Evolutionary conservation across 1,140 invertebrate species (phyloP).

Genomic region (Leptinotarsa undecemlineata): DNA sequence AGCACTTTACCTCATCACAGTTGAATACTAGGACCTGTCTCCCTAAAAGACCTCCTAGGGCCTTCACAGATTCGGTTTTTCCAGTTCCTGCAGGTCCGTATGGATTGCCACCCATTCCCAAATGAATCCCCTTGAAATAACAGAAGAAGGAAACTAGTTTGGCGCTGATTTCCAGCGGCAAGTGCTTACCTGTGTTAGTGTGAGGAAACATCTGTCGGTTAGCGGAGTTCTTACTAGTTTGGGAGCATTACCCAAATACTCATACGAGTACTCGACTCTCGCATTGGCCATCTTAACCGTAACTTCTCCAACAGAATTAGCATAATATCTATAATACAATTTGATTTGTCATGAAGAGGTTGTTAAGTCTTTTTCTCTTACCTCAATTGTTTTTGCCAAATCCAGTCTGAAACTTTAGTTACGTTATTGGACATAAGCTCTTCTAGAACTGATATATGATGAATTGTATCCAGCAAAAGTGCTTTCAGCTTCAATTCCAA

Average conservation of each 20-base stretch:
- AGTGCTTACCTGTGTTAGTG: constrained; percentile 78
- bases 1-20: constrained; percentile 85
- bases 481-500: constrained; percentile 69
- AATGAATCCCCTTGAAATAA: constrained; percentile 77
- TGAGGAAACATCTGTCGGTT: constrained; percentile 95
- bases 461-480: constrained; percentile 91
- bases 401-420: constrained; percentile 75
- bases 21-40: constrained; percentile 95
- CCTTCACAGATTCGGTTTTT: constrained; percentile 97
- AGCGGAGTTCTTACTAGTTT: constrained; percentile 92
- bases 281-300: constrained; percentile 81
- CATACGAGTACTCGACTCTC: constrained; percentile 94
- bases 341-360: too few species aligned
- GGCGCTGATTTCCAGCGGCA: too few species aligned
- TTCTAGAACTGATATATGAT: constrained; percentile 84
- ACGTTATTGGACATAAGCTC: constrained; percentile 72
- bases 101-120: constrained; percentile 97
- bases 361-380: constrained; percentile 49
- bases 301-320: constrained; percentile 61
- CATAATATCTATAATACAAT: constrained; percentile 59
- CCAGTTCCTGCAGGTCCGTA: constrained; percentile 98
- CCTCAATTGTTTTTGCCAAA: constrained; percentile 95
- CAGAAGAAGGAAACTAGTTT: too few species aligned
- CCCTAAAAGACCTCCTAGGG: constrained; percentile 85
- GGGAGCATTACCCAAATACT: constrained; percentile 92